Evolutionary conservation across 2,113 vertebrate species (phyloP), one percentile per base, ranked within the genome.

Genomic region (Zosterops pallidus): DNA sequence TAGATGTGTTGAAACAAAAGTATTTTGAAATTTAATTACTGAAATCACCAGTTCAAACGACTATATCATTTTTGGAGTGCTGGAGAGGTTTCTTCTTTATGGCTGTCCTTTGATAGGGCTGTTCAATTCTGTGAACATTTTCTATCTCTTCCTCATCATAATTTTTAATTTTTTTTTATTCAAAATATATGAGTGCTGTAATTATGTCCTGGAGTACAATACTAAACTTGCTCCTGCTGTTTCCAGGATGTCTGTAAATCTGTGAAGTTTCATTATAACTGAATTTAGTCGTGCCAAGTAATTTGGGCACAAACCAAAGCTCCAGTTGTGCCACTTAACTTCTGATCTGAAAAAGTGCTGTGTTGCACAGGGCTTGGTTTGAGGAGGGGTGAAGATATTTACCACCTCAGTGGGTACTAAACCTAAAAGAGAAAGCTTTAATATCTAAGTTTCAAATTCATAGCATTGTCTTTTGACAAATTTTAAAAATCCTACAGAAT

Each of bases 241-340:
- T 96, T 86, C 89, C 75, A 84, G 59, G 26, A 80, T 71, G 46
- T 70, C 90, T 81, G 59, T 69, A 79, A 96, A 89, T 72, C 79
- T 94, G 52, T 94, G 67, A 95, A 91, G 77, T 88, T 92, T 94
- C 76, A 28, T 94, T 97, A 95, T 78, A 42, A 46, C 72, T 92
- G 89, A 79, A 64, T 86, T 91, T 92, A 46, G 24, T 82, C 52
- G 62, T 83, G 53, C 67, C 46, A 79, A 77, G 33, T 74, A 29
- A 75, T 69, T 80, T 81, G 75, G 53, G 77, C 42, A 69, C 57
- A 74, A 79, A 92, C 47, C 50, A 91, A 74, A 91, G 44, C 33
- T 92, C 71, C 24, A 47, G 42, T 56, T 21, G 26, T 78, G 57
- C 29, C 41, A 22, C 46, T 75, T 77, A 57, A 78, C 39, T 89